These are phyloP conservation scores for Nautilus pompilius DNA, from an alignment of 1,140 invertebrate species.

Conservation along the genomic window DNA sequence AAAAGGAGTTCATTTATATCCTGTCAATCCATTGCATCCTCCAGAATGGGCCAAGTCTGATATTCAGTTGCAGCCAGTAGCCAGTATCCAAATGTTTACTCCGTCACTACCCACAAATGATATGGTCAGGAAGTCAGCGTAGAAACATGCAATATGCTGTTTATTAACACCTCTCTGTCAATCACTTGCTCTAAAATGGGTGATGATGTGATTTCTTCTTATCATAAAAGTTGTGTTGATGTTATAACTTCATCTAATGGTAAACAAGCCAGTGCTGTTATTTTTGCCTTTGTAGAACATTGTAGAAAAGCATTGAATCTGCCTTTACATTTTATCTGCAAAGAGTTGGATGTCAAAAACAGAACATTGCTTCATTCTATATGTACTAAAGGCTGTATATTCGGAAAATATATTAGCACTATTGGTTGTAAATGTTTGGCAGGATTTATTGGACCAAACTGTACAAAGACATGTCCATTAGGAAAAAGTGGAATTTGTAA, in stretches of 20 bases:
- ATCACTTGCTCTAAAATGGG: constrained; percentile 3
- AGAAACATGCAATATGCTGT: constrained; percentile 5
- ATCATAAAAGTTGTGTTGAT: constrained; percentile 10
- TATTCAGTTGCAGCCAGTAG: constrained; percentile 10
- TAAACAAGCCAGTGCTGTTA: constrained; percentile 4
- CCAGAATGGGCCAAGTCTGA: constrained; percentile 23
- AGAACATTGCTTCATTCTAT: constrained; percentile 7
- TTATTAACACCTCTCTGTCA: constrained; percentile 1
- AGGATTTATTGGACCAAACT: constrained; percentile 18
- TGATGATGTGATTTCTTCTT: constrained; percentile 3
- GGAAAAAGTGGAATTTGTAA: constrained; percentile 18
- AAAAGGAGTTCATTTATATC: constrained; percentile 12
- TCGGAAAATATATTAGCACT: constrained; percentile 8
- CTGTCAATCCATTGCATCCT: constrained; percentile 8
- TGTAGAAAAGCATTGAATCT: constrained; percentile 9
- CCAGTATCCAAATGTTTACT: background rate
- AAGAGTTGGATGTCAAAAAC: constrained; percentile 4
- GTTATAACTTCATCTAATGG: constrained; percentile 3
- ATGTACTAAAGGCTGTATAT: constrained; percentile 16
- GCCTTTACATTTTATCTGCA: background rate
- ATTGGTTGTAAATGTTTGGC: constrained; percentile 18
- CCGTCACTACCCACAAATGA: background rate
- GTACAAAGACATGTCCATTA: constrained; percentile 15
- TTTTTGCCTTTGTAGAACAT: constrained; percentile 11
- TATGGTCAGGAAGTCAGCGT: background rate